phyloP scores from a whole-genome alignment of 2,888 invertebrate species.

The Catocala sponsa region DNA sequence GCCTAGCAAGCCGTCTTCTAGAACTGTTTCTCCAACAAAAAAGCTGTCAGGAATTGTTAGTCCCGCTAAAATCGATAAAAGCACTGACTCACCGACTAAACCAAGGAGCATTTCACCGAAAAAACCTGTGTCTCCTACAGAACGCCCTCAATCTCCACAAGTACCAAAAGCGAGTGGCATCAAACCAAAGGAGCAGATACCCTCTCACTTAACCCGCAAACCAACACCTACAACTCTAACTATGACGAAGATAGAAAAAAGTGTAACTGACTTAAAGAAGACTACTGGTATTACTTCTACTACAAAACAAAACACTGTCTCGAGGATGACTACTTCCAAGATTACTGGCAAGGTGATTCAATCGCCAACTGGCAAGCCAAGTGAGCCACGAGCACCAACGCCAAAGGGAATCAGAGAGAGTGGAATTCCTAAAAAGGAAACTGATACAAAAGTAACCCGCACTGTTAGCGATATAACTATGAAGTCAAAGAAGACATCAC shows the following conservation, averaged over 20 bases:
- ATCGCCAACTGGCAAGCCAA: slow-evolving; percentile 51
- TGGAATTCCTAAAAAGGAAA: slow-evolving; percentile 71
- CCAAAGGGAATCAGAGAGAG: slow-evolving; percentile 73
- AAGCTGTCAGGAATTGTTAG: slow-evolving; percentile 54
- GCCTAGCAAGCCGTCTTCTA: slow-evolving; percentile 63
- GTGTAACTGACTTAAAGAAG: slow-evolving; percentile 67
- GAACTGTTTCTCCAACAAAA: slow-evolving; percentile 76
- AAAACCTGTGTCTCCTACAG: slow-evolving; percentile 65
- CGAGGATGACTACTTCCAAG: slow-evolving; percentile 61
- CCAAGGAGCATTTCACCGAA: slow-evolving; percentile 77
- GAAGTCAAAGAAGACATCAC: slow-evolving; percentile 79
- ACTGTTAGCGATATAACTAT: slow-evolving; percentile 88
- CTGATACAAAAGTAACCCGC: slow-evolving; percentile 82
- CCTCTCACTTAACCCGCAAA: slow-evolving; percentile 64
- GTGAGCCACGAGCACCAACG: slow-evolving; percentile 65
- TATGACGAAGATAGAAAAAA: slow-evolving; percentile 69
- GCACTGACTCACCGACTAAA: slow-evolving; percentile 63
- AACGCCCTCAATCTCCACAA: slow-evolving; percentile 76
- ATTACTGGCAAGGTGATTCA: slow-evolving; percentile 58
- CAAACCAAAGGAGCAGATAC: slow-evolving; percentile 69
- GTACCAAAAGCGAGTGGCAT: slow-evolving; percentile 67
- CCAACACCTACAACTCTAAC: slow-evolving; percentile 64
- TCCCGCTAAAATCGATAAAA: slow-evolving; percentile 57
- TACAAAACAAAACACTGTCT: slow-evolving; percentile 66
- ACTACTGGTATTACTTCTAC: slow-evolving; percentile 50